A percentile compares a stretch with the other conserved stretches of the same genome.
phyloP scores from a whole-genome alignment of 2,888 invertebrate species.

The Cephalotes varians region DNA sequence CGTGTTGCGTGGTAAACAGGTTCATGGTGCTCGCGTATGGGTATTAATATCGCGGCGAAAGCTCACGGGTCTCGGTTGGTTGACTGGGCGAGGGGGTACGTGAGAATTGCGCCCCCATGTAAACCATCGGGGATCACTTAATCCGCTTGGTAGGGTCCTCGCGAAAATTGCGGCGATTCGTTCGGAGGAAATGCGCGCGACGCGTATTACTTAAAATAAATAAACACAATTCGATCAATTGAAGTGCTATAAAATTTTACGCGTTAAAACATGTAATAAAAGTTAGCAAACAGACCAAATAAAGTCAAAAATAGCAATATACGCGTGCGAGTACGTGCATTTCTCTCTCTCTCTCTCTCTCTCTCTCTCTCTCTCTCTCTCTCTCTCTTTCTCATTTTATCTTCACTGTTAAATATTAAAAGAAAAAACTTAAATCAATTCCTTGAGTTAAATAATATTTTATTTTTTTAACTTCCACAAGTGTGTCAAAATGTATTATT shows the following conservation, averaged over 20 bases:
- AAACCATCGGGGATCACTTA: constrained; percentile 47
- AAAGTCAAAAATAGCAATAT: neutral
- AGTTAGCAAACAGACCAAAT: neutral
- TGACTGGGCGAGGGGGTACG: constrained; percentile 70
- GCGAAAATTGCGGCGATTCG: constrained; percentile 32
- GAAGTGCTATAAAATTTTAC: neutral
- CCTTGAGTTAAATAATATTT: no score
- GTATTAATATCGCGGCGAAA: constrained; percentile 76
- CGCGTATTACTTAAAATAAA: neutral
- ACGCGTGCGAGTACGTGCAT: neutral
- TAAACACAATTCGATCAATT: neutral
- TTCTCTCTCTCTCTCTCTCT: no score
- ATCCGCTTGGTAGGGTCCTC: constrained; percentile 33
- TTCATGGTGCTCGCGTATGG: constrained; percentile 72
- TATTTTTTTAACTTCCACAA: no score
- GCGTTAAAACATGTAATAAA: neutral
- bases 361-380: no score
- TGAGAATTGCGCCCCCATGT: constrained; percentile 42
- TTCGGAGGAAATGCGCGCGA: neutral
- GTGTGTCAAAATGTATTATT: no score
- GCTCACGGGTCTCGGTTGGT: constrained; percentile 80
- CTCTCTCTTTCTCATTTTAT: no score
- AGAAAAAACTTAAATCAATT: no score
- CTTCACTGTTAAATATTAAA: no score
- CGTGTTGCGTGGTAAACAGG: constrained; percentile 73